phyloP scores from a whole-genome alignment of 2,888 invertebrate genomes.

The Sphaeridia pumilis region DNA sequence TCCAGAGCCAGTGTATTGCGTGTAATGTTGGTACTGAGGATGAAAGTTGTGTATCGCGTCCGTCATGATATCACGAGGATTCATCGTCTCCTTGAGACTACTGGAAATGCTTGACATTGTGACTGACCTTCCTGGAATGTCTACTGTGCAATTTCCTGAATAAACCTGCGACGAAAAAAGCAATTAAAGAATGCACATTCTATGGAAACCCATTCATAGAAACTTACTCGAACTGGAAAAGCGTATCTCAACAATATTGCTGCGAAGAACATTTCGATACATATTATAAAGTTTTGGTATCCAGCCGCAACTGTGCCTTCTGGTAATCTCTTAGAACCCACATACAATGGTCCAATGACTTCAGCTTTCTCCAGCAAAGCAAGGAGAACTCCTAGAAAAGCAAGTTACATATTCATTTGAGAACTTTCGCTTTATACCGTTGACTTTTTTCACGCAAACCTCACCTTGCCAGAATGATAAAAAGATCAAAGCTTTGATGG shows the following conservation, averaged over 20 bases:
- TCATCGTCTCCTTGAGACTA: conserved; percentile 97
- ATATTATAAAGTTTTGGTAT: conserved; percentile 98
- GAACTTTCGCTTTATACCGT: too few species aligned
- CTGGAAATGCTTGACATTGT: conserved; percentile 99
- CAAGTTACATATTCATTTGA: too few species aligned
- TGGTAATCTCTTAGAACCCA: conserved; percentile 64
- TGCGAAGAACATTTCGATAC: conserved; percentile 98
- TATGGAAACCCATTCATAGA: background rate
- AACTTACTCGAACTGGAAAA: conserved; percentile 55
- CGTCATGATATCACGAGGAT: conserved; percentile 98
- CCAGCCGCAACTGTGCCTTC: conserved; percentile 92
- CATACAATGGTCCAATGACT: conserved; percentile 80
- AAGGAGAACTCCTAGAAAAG: conserved; percentile 77
- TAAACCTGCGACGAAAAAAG: conserved; percentile 55
- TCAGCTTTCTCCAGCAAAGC: conserved; percentile 94
- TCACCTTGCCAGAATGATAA: conserved; percentile 99
- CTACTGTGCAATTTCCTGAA: conserved; percentile 61
- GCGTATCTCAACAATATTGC: conserved; percentile 93
- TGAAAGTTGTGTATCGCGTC: conserved; percentile 99
- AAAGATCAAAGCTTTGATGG: conserved; percentile 98
- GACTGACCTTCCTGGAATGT: conserved; percentile 78
- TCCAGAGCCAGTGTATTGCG: conserved; percentile 84
- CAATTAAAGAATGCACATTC: background rate
- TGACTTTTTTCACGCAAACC: too few species aligned
- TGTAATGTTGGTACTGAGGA: conserved; percentile 99